A percentile compares a stretch with the other conserved stretches of the same genome.
These are phyloP conservation scores for Aquatica leii DNA, from an alignment of 2,888 invertebrate genomes.

Conservation along the genomic window DNA sequence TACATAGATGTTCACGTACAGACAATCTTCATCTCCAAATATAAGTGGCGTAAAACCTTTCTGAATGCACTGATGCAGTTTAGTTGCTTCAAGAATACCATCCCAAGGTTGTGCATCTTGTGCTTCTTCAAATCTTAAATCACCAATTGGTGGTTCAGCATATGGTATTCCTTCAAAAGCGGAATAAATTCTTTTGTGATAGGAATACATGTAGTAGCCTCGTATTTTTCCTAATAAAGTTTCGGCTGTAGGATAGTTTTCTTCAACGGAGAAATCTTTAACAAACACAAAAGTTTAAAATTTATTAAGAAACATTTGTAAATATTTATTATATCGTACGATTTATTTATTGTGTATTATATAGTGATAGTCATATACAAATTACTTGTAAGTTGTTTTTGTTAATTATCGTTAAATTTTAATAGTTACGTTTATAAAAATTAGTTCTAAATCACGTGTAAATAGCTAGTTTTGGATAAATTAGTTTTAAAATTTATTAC, in stretches of 20 bases:
- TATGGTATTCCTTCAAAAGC: constrained; percentile 24
- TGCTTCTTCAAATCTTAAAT: constrained; percentile 12
- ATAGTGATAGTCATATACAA: too few species aligned
- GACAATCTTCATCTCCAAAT: not conserved
- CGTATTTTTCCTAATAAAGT: not conserved
- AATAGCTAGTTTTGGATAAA: too few species aligned
- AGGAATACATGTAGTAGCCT: constrained; percentile 7
- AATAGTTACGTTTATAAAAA: too few species aligned
- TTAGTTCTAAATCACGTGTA: too few species aligned
- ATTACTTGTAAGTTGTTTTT: too few species aligned
- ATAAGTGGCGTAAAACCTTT: too few species aligned
- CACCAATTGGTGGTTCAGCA: too few species aligned
- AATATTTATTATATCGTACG: too few species aligned
- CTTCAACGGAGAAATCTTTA: not conserved
- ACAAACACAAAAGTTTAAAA: not conserved
- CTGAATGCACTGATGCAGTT: not conserved
- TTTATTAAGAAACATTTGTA: not conserved
- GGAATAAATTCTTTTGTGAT: constrained; percentile 2
- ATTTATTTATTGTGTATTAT: too few species aligned
- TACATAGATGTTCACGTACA: not conserved
- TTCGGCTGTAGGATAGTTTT: not conserved
- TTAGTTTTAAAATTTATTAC: too few species aligned
- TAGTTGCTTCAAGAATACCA: not conserved
- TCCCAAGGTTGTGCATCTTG: not conserved
- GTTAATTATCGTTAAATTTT: too few species aligned